Evolutionary conservation across 2,113 vertebrate species (phyloP).

Genomic region (Calyptommatus sinebrachiatus): DNA sequence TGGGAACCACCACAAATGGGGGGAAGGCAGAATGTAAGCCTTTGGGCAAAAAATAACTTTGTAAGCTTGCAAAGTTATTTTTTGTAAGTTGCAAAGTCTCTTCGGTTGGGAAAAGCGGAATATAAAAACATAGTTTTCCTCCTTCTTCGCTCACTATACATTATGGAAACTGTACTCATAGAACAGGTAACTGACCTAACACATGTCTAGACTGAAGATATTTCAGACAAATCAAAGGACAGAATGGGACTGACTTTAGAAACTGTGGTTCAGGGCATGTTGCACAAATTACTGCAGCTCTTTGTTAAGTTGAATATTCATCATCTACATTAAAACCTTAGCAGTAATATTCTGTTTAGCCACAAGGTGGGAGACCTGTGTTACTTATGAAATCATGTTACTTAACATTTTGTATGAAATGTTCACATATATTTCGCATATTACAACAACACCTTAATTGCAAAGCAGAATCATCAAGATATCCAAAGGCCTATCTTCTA

Average conservation of each 20-base stretch:
- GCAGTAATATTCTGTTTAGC: constrained; percentile 37
- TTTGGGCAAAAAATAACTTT: too few relatives aligned
- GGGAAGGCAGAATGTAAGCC: too few relatives aligned
- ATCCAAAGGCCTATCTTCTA: background rate
- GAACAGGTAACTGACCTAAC: too few relatives aligned
- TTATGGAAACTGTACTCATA: too few relatives aligned
- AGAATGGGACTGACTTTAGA: background rate
- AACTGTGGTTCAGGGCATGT: background rate
- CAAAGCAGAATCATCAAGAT: background rate
- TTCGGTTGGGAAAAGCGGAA: too few relatives aligned
- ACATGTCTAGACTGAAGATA: background rate
- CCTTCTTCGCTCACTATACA: too few relatives aligned
- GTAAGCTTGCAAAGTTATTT: too few relatives aligned
- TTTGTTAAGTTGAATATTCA: background rate
- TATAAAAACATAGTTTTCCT: too few relatives aligned
- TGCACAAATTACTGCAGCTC: background rate
- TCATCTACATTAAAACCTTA: background rate
- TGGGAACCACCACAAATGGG: too few relatives aligned
- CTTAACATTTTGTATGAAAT: background rate
- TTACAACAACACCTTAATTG: constrained; percentile 24
- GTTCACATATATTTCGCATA: background rate
- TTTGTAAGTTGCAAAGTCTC: too few relatives aligned
- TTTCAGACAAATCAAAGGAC: background rate
- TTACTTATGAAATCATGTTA: constrained; percentile 35
- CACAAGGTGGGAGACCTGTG: constrained; percentile 66